Conservation (phyloP, 2,888 invertebrate genomes). For the Halocaridina rubra region DNA sequence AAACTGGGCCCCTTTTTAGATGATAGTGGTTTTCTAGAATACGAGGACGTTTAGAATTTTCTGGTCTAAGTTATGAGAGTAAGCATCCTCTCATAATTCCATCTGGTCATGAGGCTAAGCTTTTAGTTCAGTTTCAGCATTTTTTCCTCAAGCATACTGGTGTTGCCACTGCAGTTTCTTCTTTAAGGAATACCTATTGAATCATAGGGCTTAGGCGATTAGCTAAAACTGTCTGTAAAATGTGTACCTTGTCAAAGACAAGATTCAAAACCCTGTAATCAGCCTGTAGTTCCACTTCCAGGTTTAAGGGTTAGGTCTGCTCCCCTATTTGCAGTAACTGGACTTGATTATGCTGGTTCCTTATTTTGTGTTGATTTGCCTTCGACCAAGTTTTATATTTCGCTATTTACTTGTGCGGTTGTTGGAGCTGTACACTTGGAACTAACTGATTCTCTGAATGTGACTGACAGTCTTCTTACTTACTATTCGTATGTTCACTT, state of each 20-base stretch:
- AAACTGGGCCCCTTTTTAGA: background rate
- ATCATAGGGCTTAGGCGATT: background rate
- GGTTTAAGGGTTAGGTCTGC: slow-evolving; percentile 32
- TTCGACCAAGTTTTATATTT: slow-evolving; percentile 62
- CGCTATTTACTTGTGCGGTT: slow-evolving; percentile 63
- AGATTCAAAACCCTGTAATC: background rate
- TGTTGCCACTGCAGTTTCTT: background rate
- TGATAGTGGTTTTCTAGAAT: background rate
- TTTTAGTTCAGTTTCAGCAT: background rate
- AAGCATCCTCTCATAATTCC: background rate
- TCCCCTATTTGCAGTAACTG: slow-evolving; percentile 48
- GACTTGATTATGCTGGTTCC: slow-evolving; percentile 64
- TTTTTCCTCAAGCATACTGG: background rate
- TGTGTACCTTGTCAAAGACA: background rate
- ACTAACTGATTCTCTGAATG: slow-evolving; percentile 60
- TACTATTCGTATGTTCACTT: slow-evolving; percentile 64
- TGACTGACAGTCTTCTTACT: slow-evolving; percentile 64
- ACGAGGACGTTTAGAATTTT: background rate
- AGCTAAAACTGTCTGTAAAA: background rate
- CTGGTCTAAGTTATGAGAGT: background rate
- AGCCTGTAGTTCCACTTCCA: slow-evolving; percentile 35
- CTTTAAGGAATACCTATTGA: too few relatives aligned
- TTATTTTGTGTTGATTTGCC: slow-evolving; percentile 43
- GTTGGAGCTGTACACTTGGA: slow-evolving; percentile 66
- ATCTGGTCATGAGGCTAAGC: background rate